phyloP scores from a whole-genome alignment of 2,888 invertebrate genomes.

The Lasioglossum villosulum region DNA sequence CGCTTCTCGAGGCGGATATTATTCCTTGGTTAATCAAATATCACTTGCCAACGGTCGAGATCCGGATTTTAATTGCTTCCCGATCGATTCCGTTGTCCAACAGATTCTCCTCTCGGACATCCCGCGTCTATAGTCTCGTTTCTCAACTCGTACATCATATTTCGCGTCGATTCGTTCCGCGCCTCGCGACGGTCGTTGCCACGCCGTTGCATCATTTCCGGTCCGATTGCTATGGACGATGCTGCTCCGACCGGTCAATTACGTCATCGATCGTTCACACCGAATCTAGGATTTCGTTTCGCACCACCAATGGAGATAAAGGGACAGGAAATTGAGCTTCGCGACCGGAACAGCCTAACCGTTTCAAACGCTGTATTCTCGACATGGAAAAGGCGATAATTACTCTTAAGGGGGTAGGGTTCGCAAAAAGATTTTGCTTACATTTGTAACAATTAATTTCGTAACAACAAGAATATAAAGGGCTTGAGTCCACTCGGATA shows the following conservation, averaged over 20 bases:
- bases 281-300: conserved; percentile 1
- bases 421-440: no score
- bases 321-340: not conserved
- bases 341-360: not conserved
- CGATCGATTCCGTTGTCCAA: conserved; percentile 46
- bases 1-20: conserved; percentile 61
- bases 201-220: conserved; percentile 43
- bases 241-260: not conserved
- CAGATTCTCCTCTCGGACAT: not conserved
- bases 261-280: conserved; percentile 16
- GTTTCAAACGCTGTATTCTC: not conserved
- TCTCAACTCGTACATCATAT: not conserved
- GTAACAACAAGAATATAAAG: no score
- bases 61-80: conserved; percentile 65
- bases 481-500: no score
- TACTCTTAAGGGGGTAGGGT: no score
- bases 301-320: not conserved
- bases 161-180: not conserved
- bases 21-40: conserved; percentile 65
- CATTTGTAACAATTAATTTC: no score
- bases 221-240: conserved; percentile 3
- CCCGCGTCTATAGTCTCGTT: not conserved
- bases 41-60: conserved; percentile 40
- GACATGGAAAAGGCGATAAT: not conserved
- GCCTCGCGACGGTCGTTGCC: not conserved